Conservation (phyloP, 2,113 vertebrate species). For the Saccopteryx bilineata region DNA sequence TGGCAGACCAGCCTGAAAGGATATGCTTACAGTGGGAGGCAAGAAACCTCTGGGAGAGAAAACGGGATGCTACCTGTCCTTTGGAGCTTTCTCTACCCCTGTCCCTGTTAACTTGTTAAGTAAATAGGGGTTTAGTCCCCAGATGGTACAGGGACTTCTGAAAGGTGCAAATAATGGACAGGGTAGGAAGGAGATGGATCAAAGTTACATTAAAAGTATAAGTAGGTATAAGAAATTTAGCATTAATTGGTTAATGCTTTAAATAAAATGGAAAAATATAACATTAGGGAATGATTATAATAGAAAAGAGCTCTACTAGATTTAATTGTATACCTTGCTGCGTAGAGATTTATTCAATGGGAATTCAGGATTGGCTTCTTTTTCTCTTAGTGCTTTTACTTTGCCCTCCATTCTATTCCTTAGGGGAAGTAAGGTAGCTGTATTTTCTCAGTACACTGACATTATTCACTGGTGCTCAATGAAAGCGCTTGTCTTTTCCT, state of each 20-base stretch:
- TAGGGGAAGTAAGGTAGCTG: neutral
- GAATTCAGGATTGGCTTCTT: neutral
- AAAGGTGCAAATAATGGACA: neutral
- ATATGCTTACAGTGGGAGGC: too few relatives aligned
- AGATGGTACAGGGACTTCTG: neutral
- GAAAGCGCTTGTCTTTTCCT: neutral
- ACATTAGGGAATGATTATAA: neutral
- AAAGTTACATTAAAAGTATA: slow-evolving; percentile 9
- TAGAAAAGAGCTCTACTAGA: neutral
- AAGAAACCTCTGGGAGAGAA: neutral
- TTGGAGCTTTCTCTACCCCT: neutral
- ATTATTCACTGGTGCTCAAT: neutral
- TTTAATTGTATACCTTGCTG: neutral
- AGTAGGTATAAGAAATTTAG: neutral
- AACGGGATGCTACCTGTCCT: neutral
- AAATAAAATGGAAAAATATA: neutral
- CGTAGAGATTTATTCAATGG: neutral
- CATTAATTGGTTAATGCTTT: neutral
- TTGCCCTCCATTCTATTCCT: neutral
- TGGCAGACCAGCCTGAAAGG: neutral
- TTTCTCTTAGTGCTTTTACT: neutral
- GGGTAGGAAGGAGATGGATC: neutral
- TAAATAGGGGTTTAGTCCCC: neutral
- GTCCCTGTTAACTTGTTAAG: slow-evolving; percentile 10
- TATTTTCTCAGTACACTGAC: neutral